Evolutionary conservation across 2,888 invertebrate genomes (phyloP).

Genomic region (Eupeodes luniger): DNA sequence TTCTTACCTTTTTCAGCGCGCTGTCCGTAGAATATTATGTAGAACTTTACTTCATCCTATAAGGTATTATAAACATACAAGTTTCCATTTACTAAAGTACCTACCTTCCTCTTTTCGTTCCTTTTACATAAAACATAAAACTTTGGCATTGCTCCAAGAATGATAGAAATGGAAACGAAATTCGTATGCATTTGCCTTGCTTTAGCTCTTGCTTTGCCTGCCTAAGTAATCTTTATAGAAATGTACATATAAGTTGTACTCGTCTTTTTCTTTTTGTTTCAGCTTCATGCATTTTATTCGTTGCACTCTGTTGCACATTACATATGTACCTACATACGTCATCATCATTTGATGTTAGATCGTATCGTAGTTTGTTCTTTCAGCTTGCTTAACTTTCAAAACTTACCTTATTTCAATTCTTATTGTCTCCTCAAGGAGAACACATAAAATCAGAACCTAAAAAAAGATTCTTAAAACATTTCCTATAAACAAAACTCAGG

Average conservation of each 20-base stretch:
- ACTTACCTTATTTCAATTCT: background rate
- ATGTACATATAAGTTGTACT: no score
- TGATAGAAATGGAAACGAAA: background rate
- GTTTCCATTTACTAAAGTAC: background rate
- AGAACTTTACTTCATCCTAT: no score
- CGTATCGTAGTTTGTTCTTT: conserved; percentile 20
- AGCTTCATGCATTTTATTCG: background rate
- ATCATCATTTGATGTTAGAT: background rate
- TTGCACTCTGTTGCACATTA: conserved; percentile 49
- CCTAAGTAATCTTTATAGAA: background rate
- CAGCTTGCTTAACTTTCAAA: background rate
- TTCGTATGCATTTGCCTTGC: background rate
- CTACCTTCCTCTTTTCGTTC: background rate
- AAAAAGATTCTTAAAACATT: conserved; percentile 25
- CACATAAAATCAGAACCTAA: background rate
- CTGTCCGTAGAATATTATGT: background rate
- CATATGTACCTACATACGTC: background rate
- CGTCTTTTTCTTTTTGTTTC: background rate
- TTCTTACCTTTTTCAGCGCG: background rate
- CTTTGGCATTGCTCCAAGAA: background rate
- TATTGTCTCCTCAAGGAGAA: background rate
- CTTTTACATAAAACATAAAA: background rate
- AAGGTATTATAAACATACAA: no score
- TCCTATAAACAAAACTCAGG: conserved; percentile 16
- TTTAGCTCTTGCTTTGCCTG: background rate